Evolutionary conservation across 2,888 invertebrate genomes (phyloP).

Genomic region (Xestia rhomboidea): DNA sequence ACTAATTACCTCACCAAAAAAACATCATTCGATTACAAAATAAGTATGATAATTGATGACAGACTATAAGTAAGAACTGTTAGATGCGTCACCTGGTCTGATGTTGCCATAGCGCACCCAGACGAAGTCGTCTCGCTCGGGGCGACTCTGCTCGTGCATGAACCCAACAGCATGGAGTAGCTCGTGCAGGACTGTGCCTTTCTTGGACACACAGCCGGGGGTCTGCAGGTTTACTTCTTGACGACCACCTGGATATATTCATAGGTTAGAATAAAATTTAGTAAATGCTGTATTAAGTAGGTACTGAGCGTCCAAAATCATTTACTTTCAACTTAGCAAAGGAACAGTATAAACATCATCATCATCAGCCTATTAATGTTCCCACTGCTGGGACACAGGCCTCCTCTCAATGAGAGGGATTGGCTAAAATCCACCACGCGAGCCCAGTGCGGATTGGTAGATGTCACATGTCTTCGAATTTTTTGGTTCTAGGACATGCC

Average conservation of each 20-base stretch:
- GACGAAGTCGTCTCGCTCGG: slow-evolving; percentile 93
- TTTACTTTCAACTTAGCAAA: not conserved
- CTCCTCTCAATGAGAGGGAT: too few species aligned
- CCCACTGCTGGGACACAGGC: too few species aligned
- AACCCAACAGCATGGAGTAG: slow-evolving; percentile 95
- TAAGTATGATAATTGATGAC: slow-evolving; percentile 4
- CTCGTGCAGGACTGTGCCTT: slow-evolving; percentile 95
- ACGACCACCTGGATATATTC: slow-evolving; percentile 81
- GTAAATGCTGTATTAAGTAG: not conserved
- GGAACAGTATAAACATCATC: not conserved
- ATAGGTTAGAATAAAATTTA: not conserved
- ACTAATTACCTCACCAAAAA: not conserved
- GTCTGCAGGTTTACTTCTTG: slow-evolving; percentile 94
- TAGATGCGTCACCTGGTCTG: slow-evolving; percentile 85
- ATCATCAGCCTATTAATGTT: too few species aligned
- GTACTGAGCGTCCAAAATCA: not conserved
- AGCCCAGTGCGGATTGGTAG: too few species aligned
- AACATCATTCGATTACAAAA: not conserved
- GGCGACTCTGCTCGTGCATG: slow-evolving; percentile 95
- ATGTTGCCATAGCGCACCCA: slow-evolving; percentile 93
- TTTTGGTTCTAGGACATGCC: too few species aligned
- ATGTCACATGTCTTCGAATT: too few species aligned
- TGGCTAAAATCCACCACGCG: too few species aligned
- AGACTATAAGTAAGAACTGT: not conserved
- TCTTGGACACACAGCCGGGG: slow-evolving; percentile 93